These are phyloP conservation scores for Unio pictorum DNA, from an alignment of 2,888 invertebrate species.

Conservation along the genomic window DNA sequence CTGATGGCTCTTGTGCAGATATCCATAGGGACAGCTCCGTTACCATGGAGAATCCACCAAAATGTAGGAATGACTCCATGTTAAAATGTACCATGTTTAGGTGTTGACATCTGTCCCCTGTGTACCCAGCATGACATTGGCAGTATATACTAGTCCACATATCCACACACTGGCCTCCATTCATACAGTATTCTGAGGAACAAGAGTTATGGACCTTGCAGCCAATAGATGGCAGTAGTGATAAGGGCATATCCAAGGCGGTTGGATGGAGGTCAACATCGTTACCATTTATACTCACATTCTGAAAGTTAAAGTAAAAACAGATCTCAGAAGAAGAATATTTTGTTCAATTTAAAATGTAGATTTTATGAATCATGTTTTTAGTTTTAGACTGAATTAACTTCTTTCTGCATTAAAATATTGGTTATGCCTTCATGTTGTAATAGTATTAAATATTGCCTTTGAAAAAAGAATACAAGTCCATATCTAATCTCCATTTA, in stretches of 20 bases:
- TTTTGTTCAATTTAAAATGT: background rate
- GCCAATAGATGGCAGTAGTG: slow-evolving; percentile 88
- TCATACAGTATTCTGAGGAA: slow-evolving; percentile 77
- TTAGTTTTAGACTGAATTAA: no score
- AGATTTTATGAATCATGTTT: no score
- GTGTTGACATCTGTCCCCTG: slow-evolving; percentile 33
- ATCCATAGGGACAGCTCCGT: slow-evolving; percentile 45
- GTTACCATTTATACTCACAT: slow-evolving; percentile 48
- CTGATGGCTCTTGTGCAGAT: slow-evolving; percentile 35
- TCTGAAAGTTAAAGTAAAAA: slow-evolving; percentile 32
- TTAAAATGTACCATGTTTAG: slow-evolving; percentile 57
- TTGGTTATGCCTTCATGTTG: no score
- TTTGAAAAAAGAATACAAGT: no score
- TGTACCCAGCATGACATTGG: slow-evolving; percentile 51
- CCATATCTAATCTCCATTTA: no score
- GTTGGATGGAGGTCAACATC: slow-evolving; percentile 38
- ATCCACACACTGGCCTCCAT: slow-evolving; percentile 65
- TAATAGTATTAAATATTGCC: no score
- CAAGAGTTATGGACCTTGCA: slow-evolving; percentile 89
- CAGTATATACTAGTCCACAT: slow-evolving; percentile 56
- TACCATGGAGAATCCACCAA: slow-evolving; percentile 35
- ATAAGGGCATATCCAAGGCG: slow-evolving; percentile 62
- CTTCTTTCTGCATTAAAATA: no score
- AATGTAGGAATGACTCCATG: slow-evolving; percentile 47
- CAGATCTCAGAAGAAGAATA: background rate